Base-by-base conservation (phyloP, 2,888 invertebrate genomes). In the Myopa testacea region DNA sequence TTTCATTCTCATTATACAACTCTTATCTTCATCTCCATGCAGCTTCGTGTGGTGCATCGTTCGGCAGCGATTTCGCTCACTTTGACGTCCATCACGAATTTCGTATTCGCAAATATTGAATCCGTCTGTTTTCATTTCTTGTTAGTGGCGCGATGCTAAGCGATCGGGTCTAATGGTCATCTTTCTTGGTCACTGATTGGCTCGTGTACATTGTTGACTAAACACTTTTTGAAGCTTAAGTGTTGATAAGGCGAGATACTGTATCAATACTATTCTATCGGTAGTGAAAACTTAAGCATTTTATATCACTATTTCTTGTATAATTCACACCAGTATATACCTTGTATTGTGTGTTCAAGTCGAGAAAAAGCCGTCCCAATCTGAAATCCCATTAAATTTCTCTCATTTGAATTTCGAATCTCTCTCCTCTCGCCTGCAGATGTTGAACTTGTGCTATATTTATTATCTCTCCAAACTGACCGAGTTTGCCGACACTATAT, bases 391-490 rank as follows among this genome's bases (percentile, higher is more conserved):
- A n/a, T n/a, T n/a, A n/a, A n/a, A n/a, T n/a, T n/a, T n/a, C n/a
- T n/a, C n/a, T n/a, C 10, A 52, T 52, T 8, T 12, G 14, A 12
- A 52, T 52, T 58, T 14, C 19, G 19, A 26, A 63, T 14, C 34
- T 37, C 63, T 26, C 26, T 50, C n/a, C 16, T 62, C 34, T 79
- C 50, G 38, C 7, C 38, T 38, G 14, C 81, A 90, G 90, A 90
- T 90, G 90, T 84, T 90, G 14, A 90, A 89, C 78, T 83, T 90
- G 73, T 95, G 95, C 81, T 96, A 97, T 91, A 91, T 95, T 86
- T 98, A 97, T 88, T 96, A 96, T 89, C 88, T 97, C 82, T 95
- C 96, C 77, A 98, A 98, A 90, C 92, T 97, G 84, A 93, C 96
- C 7, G 98, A 98, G 88, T 93, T 98, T 38, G 92, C 96, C 52